phyloP scores from a whole-genome alignment of 2,797 vertebrate species.

The Ispidina lecontei region DNA sequence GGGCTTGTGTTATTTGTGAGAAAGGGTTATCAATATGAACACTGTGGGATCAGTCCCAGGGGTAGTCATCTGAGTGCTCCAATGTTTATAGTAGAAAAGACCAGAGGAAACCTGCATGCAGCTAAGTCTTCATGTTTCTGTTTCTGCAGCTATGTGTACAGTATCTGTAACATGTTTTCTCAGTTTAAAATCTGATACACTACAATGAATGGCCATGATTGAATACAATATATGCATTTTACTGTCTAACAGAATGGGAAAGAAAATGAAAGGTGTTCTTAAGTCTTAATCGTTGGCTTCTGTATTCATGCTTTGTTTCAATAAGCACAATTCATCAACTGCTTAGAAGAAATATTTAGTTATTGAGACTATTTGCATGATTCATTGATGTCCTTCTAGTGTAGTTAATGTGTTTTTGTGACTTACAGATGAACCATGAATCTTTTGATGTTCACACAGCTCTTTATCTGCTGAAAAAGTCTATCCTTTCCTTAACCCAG shows the following conservation, averaged over 20 bases:
- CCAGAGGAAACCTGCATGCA: background rate
- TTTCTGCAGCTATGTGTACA: background rate
- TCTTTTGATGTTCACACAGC: conserved; percentile 16
- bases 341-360: conserved; percentile 39
- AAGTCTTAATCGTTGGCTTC: conserved; percentile 25
- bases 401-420: conserved; percentile 18
- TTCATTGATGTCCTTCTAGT: background rate
- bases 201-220: background rate
- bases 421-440: background rate
- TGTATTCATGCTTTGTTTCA: conserved; percentile 14
- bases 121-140: background rate
- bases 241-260: background rate
- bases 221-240: conserved; percentile 19
- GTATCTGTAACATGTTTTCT: background rate
- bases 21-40: background rate
- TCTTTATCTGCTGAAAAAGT: background rate
- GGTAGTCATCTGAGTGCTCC: background rate
- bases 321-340: conserved; percentile 19
- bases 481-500: conserved; percentile 20
- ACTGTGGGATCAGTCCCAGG: background rate
- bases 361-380: conserved; percentile 27
- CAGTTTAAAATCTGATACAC: background rate
- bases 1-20: background rate
- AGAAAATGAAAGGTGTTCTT: conserved; percentile 34
- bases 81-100: background rate